phyloP scores from a whole-genome alignment of 2,113 vertebrate genomes.

The Phrynosoma platyrhinos region DNA sequence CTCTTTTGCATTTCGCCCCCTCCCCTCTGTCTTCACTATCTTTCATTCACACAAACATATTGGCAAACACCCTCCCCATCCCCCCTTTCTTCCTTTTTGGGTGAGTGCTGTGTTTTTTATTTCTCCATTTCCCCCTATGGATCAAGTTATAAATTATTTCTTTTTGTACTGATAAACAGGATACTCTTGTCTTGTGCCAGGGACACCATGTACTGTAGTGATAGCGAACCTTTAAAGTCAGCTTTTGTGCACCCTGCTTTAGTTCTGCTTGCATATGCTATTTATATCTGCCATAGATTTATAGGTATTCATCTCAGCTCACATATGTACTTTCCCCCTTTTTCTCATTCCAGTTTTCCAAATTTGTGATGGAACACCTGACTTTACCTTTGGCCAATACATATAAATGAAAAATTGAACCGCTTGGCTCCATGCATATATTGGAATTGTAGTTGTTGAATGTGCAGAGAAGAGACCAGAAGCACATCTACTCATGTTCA shows the following conservation, averaged over 20 bases:
- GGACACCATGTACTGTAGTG: slow-evolving; percentile 47
- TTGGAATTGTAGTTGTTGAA: not conserved
- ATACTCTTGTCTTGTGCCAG: slow-evolving; percentile 67
- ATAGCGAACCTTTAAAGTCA: slow-evolving; percentile 59
- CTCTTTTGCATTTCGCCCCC: slow-evolving; percentile 73
- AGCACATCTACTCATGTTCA: not conserved
- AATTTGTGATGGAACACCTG: not conserved
- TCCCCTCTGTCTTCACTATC: slow-evolving; percentile 74
- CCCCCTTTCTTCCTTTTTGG: not conserved
- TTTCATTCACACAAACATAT: slow-evolving; percentile 80
- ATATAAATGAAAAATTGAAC: slow-evolving; percentile 16
- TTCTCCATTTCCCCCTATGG: slow-evolving; percentile 59
- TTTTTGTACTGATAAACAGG: slow-evolving; percentile 70
- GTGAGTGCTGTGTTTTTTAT: slow-evolving; percentile 43
- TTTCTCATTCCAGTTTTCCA: slow-evolving; percentile 37
- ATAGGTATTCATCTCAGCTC: slow-evolving; percentile 59
- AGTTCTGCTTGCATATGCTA: slow-evolving; percentile 41
- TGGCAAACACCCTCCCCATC: slow-evolving; percentile 69
- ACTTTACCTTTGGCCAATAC: slow-evolving; percentile 41
- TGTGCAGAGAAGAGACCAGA: not conserved
- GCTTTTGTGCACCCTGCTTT: slow-evolving; percentile 57
- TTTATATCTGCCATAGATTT: slow-evolving; percentile 57
- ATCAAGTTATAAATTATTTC: slow-evolving; percentile 76
- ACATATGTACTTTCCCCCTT: not conserved
- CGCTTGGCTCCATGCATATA: not conserved